Evolutionary conservation across 1,140 invertebrate species (phyloP).

Genomic region (Hermetia illucens): DNA sequence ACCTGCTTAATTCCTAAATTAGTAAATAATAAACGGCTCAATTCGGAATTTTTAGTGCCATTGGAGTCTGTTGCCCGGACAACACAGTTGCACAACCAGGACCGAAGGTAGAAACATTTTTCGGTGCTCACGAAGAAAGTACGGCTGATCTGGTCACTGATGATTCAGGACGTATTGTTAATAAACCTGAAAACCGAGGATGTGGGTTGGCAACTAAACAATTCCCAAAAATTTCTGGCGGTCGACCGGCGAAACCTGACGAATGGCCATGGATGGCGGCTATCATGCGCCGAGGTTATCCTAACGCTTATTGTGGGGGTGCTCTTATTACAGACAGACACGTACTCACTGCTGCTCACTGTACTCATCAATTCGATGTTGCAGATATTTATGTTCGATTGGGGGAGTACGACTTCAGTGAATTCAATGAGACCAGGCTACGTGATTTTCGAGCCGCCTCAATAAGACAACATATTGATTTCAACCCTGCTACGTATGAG

Average conservation of each 20-base stretch:
- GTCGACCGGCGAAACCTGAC: constrained; percentile 44
- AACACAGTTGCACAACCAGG: constrained; percentile 14
- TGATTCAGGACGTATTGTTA: constrained; percentile 11
- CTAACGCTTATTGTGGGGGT: constrained; percentile 56
- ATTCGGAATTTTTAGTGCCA: constrained; percentile 11
- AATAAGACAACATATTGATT: constrained; percentile 48
- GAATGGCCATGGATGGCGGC: constrained; percentile 78
- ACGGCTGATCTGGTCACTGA: constrained; percentile 3
- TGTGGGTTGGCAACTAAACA: constrained; percentile 49
- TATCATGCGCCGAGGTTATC: constrained; percentile 37
- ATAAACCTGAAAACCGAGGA: constrained; percentile 32
- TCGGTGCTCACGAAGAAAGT: background rate
- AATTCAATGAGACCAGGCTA: constrained; percentile 43
- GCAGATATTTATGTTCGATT: constrained; percentile 53
- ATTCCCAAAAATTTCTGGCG: constrained; percentile 41
- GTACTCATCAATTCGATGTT: constrained; percentile 42
- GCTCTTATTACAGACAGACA: constrained; percentile 62
- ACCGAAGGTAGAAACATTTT: constrained; percentile 13
- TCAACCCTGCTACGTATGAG: constrained; percentile 45
- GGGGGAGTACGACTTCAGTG: constrained; percentile 64
- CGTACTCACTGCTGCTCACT: constrained; percentile 67
- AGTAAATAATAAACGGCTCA: constrained; percentile 1
- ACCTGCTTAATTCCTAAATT: background rate
- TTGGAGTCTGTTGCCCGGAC: constrained; percentile 28
- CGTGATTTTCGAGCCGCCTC: constrained; percentile 48